Percentiles rank a stretch among this genome's conserved stretches.
Conservation (phyloP, 64 coral and sea anemone species). For the Orbicella faveolata region DNA sequence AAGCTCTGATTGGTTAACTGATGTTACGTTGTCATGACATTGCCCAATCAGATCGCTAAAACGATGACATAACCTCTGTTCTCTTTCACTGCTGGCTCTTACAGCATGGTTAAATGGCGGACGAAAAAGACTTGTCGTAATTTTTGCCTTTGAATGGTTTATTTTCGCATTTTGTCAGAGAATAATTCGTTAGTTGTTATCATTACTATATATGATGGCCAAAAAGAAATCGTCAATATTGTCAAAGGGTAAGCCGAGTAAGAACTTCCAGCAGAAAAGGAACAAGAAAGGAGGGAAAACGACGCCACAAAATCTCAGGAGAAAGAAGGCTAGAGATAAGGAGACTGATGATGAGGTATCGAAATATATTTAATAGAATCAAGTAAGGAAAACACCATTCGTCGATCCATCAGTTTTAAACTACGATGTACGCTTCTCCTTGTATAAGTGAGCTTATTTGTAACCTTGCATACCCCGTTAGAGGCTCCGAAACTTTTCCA, state of each 20-base stretch:
- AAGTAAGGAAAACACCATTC: too few species aligned
- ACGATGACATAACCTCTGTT: background rate
- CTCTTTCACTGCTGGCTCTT: background rate
- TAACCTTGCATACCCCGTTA: too few species aligned
- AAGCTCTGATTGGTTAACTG: constrained; percentile 7
- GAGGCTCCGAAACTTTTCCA: too few species aligned
- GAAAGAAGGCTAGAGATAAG: background rate
- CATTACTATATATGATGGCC: background rate
- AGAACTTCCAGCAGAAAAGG: constrained; percentile 1
- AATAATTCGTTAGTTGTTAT: background rate
- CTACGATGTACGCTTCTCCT: too few species aligned
- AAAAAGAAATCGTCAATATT: background rate
- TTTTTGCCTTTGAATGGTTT: constrained; percentile 1
- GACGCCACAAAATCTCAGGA: background rate
- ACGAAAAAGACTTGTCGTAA: background rate
- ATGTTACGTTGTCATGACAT: background rate
- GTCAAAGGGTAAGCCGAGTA: constrained; percentile 7
- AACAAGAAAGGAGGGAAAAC: background rate
- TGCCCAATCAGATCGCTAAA: constrained; percentile 1
- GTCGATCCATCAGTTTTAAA: too few species aligned
- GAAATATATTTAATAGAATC: too few species aligned
- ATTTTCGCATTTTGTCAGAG: background rate
- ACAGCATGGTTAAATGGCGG: constrained; percentile 16
- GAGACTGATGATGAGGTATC: constrained; percentile 1
- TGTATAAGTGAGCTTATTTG: too few species aligned